Conservation (phyloP, 2,888 invertebrate species). For the Ectemnius lituratus region DNA sequence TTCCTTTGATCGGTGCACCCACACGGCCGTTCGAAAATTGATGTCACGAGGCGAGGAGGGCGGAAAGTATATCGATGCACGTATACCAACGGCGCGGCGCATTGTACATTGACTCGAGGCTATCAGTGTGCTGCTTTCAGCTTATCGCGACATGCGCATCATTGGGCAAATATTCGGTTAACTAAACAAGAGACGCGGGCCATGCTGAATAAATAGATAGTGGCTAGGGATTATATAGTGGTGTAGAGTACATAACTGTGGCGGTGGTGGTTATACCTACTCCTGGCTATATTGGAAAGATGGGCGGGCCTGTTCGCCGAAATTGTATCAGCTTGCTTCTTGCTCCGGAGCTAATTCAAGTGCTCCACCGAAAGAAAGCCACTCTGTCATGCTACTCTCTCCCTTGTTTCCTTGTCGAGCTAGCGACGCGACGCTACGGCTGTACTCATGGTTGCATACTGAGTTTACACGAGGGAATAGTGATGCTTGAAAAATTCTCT, state of each 20-base stretch:
- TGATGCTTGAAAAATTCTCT: too few species aligned
- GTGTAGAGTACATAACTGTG: slow-evolving; percentile 26
- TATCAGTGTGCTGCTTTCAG: slow-evolving; percentile 48
- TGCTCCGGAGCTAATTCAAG: slow-evolving; percentile 46
- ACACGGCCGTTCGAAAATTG: slow-evolving; percentile 51
- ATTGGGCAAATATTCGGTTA: slow-evolving; percentile 65
- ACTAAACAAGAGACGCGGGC: slow-evolving; percentile 54
- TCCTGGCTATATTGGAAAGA: too few species aligned
- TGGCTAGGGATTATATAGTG: slow-evolving; percentile 21
- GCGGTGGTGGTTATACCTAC: slow-evolving; percentile 15
- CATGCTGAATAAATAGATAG: slow-evolving; percentile 16
- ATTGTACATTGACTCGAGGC: slow-evolving; percentile 48
- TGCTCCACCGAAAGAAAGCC: slow-evolving; percentile 36
- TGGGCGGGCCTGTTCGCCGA: slow-evolving; percentile 5
- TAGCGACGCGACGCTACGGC: background rate
- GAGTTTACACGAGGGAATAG: too few species aligned
- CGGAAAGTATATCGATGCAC: slow-evolving; percentile 41
- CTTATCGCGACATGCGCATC: slow-evolving; percentile 65
- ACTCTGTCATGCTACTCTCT: slow-evolving; percentile 23
- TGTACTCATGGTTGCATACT: too few species aligned
- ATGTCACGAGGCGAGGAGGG: slow-evolving; percentile 53
- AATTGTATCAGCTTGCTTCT: slow-evolving; percentile 11
- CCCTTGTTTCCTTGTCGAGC: slow-evolving; percentile 5
- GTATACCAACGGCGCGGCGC: slow-evolving; percentile 33
- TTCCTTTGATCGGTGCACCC: slow-evolving; percentile 38